Conservation (phyloP, 2,113 vertebrate species). For the Anser cygnoides region DNA sequence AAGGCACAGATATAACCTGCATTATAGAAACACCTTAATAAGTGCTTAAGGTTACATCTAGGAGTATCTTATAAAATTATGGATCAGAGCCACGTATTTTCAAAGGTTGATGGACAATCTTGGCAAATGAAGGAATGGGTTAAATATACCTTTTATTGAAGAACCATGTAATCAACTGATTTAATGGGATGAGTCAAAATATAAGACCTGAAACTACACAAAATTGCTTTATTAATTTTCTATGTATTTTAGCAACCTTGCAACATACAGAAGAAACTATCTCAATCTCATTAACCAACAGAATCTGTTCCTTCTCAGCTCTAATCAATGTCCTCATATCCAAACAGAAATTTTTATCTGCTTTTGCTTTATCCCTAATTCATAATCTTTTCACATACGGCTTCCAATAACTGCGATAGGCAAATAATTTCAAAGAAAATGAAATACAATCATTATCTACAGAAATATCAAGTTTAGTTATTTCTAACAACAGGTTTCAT, state of each 20-base stretch:
- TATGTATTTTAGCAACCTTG: neutral
- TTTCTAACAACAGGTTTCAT: conserved; percentile 16
- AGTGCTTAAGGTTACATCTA: neutral
- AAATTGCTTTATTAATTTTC: neutral
- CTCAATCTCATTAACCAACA: neutral
- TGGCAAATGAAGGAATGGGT: neutral
- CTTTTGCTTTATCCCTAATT: neutral
- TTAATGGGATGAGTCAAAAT: neutral
- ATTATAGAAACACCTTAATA: neutral
- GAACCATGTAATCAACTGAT: accelerated
- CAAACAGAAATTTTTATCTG: neutral
- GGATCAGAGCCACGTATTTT: neutral
- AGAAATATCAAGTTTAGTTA: neutral
- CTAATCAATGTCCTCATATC: neutral
- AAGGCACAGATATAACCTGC: neutral
- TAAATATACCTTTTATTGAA: neutral
- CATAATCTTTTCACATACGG: neutral
- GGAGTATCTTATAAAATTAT: neutral
- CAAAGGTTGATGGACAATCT: neutral
- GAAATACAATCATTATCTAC: neutral
- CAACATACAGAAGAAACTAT: neutral
- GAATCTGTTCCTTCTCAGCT: neutral
- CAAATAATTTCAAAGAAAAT: neutral
- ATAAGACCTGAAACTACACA: neutral
- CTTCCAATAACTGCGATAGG: neutral